phyloP scores from a whole-genome alignment of 64 coral and sea anemone species.

The Stylophora pistillata region DNA sequence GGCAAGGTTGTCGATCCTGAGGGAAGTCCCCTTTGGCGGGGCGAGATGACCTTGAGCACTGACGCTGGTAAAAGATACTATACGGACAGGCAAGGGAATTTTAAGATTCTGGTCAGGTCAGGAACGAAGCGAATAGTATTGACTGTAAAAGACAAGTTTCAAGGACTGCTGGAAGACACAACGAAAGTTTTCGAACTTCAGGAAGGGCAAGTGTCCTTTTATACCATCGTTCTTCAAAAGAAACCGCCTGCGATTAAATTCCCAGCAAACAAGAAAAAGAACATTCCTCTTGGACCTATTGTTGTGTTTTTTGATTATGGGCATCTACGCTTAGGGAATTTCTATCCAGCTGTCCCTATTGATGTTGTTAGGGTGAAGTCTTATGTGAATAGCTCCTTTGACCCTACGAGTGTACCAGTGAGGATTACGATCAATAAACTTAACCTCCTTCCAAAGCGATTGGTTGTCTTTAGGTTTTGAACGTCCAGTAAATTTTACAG shows the following conservation, averaged over 20 bases:
- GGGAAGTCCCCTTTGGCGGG: background rate
- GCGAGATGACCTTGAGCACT: background rate
- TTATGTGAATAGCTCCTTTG: too few relatives aligned
- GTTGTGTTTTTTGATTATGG: too few relatives aligned
- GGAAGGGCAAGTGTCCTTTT: background rate
- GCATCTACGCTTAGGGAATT: too few relatives aligned
- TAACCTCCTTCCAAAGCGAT: too few relatives aligned
- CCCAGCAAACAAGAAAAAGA: background rate
- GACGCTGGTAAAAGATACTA: background rate
- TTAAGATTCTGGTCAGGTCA: background rate
- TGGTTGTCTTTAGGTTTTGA: too few relatives aligned
- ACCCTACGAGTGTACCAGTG: too few relatives aligned
- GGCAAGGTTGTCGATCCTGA: background rate
- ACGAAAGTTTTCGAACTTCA: background rate
- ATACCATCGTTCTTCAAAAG: conserved; percentile 14
- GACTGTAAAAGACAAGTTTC: background rate
- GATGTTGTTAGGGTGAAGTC: too few relatives aligned
- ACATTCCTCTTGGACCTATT: too few relatives aligned
- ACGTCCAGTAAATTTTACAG: too few relatives aligned
- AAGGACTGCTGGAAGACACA: background rate
- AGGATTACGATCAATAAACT: too few relatives aligned
- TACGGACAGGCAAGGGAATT: background rate
- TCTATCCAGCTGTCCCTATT: too few relatives aligned
- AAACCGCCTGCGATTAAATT: background rate
- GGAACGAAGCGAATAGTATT: background rate